Base-by-base conservation (phyloP, 2,888 invertebrate genomes). In the Agrochola circellaris region DNA sequence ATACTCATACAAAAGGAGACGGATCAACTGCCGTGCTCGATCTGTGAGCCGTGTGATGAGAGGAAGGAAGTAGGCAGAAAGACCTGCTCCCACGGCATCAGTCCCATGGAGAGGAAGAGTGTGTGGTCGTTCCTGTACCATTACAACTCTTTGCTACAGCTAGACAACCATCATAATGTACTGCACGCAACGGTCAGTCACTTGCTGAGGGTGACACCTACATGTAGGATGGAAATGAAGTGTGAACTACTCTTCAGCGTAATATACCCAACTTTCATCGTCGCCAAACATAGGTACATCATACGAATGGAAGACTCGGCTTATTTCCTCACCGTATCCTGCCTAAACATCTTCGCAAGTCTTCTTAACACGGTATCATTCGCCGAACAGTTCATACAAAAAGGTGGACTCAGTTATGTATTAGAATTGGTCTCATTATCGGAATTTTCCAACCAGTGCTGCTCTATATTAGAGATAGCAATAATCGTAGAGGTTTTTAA, bases 401-500 rank as follows among this genome's bases (percentile, higher is more conserved):
- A 97, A 64, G 96, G 97, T 0, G 97, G 97, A 0, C 91, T 97
- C 56, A 95, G 97, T 60, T 97, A 97, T 83, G 97, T 97, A 0
- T 88, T 97, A 6, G 96, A 97, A 79, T 86, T 98, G 73, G 94
- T 97, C 1, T 93, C 96, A 0, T 91, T 97, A 67, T 93, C 97
- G 0, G 95, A 96, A 69, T 97, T 97, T 83, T 97, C 97, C 0
- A 97, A 97, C 81, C 97, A 96, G 77, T 97, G 97, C 87, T 97
- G 97, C 87, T 95, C 97, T 4, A 96, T 98, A 62, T 92, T 97
- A 30, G 97, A 98, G 90, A 97, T 97, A 74, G 96, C 97, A 0
- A 97, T 97, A 4, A 95, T 97, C 7, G 97, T 97, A 72, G 97
- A 97, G 87, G 97, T 97, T 67, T 97, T 96, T 89, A 97, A 96